phyloP scores from a whole-genome alignment of 2,888 invertebrate genomes.

The Thera obeliscata region DNA sequence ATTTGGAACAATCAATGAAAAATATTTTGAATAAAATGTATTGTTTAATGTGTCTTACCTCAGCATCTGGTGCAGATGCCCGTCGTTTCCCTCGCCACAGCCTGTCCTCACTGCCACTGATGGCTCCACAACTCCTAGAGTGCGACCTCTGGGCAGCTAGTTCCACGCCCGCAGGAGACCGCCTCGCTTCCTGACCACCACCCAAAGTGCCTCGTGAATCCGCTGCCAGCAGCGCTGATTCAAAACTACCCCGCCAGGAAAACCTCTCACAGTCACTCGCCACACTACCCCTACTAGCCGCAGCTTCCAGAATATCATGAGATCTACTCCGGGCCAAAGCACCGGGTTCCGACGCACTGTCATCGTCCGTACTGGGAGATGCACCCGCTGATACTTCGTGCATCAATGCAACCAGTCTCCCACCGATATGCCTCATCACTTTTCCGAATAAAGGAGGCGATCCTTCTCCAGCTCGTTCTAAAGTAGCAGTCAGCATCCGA shows the following conservation, averaged over 20 bases:
- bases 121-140: slow-evolving; percentile 93
- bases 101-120: slow-evolving; percentile 88
- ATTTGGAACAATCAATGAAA: too few relatives aligned
- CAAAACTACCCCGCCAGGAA: slow-evolving; percentile 96
- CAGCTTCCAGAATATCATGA: slow-evolving; percentile 90
- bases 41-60: slow-evolving; percentile 60
- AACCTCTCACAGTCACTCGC: slow-evolving; percentile 95
- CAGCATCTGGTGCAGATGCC: slow-evolving; percentile 79
- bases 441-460: slow-evolving; percentile 95
- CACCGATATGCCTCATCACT: slow-evolving; percentile 96
- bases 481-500: slow-evolving; percentile 92
- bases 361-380: slow-evolving; percentile 90
- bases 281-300: slow-evolving; percentile 85
- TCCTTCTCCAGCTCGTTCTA: slow-evolving; percentile 88
- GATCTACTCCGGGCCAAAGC: slow-evolving; percentile 91
- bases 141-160: slow-evolving; percentile 91
- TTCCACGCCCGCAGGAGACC: slow-evolving; percentile 93
- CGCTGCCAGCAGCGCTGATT: slow-evolving; percentile 94
- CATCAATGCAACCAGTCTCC: slow-evolving; percentile 94
- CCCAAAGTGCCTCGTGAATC: slow-evolving; percentile 92
- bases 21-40: too few relatives aligned
- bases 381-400: slow-evolving; percentile 94
- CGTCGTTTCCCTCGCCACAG: slow-evolving; percentile 77
- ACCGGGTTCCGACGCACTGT: slow-evolving; percentile 88
- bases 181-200: slow-evolving; percentile 90